Base-by-base conservation (phyloP, 2,113 vertebrate species). In the Lichenostomus cassidix region DNA sequence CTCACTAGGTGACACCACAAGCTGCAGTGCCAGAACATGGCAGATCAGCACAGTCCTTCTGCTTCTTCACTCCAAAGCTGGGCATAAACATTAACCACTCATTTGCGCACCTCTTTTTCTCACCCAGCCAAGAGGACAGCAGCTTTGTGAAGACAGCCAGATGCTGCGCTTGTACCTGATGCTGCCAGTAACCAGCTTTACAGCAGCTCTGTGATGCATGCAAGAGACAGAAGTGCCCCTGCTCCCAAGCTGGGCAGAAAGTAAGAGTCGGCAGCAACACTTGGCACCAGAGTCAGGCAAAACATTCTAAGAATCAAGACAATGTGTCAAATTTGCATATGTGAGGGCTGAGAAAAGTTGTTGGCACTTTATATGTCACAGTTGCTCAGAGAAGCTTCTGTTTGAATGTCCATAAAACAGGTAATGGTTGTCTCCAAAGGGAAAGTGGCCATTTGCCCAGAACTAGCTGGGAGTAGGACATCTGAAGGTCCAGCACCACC, bases 261-360 rank as follows among this genome's bases (percentile, higher is more conserved):
- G 49, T 13, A 15, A 65, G 69, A 89, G 59, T 1, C 94, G 89
- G 87, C 94, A 94, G 84, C 67, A 85, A 73, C 9, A 39, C 62
- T 75, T 89, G 77, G 81, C 94, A 85, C 28, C 33, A 73, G 22
- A 83, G 31, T 58, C 70, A 69, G 50, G 67, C 63, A 92, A 91
- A 95, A 87, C 75, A 87, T 87, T 82, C 70, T 58, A 87, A 92
- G 84, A 91, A 94, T 82, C 44, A 64, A 82, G 62, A 94, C 75
- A 87, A 67, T 55, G 67, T 87, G 59, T 77, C 7, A 5, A 60
- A 94, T 85, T 89, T 85, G 83, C 84, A 91, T 89, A 90, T 85
- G 81, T 65, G 53, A 87, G 22, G 78, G 53, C 47, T 92, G 70
- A 44, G 31, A 80, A 82, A 92, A 92, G 42, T 33, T 69, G 55